Conservation (phyloP, 2,797 vertebrate genomes). For the Myotis planiceps region DNA sequence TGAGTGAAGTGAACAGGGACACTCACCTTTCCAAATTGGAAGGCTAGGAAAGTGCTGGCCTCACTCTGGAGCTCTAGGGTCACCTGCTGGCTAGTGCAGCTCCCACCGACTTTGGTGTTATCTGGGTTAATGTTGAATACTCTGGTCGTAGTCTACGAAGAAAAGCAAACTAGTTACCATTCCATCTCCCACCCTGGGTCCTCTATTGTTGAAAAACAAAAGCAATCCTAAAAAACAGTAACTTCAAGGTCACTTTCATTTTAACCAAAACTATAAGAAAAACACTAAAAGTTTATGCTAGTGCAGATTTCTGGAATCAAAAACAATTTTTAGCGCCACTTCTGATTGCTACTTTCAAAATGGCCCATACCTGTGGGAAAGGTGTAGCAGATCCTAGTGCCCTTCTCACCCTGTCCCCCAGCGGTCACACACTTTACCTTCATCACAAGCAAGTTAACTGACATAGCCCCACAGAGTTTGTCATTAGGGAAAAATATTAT, state of each 20-base stretch:
- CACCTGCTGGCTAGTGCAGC: not conserved
- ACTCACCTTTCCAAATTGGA: slow-evolving; percentile 72
- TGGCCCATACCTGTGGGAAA: rapidly evolving
- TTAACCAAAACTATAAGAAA: not conserved
- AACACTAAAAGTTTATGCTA: rapidly evolving
- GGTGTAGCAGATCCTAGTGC: not conserved
- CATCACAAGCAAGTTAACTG: not conserved
- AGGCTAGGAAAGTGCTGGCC: not conserved
- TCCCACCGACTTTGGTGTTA: not conserved
- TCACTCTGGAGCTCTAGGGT: slow-evolving; percentile 10
- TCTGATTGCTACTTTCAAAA: not conserved
- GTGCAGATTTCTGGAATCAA: not conserved
- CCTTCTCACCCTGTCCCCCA: not conserved
- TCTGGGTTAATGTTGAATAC: slow-evolving; percentile 65
- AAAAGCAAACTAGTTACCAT: not conserved
- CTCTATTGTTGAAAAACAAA: not conserved
- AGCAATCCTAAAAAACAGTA: not conserved
- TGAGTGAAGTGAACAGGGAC: not conserved
- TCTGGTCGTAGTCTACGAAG: slow-evolving; percentile 13
- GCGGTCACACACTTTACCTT: not conserved
- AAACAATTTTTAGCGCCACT: rapidly evolving
- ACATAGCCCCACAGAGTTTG: not conserved
- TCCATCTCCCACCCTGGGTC: too few relatives aligned
- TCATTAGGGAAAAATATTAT: not conserved
- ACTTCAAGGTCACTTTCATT: not conserved